These are phyloP conservation scores for Pseudomyrmex sp. DNA, from an alignment of 1,140 invertebrate species.

Conservation along the genomic window DNA sequence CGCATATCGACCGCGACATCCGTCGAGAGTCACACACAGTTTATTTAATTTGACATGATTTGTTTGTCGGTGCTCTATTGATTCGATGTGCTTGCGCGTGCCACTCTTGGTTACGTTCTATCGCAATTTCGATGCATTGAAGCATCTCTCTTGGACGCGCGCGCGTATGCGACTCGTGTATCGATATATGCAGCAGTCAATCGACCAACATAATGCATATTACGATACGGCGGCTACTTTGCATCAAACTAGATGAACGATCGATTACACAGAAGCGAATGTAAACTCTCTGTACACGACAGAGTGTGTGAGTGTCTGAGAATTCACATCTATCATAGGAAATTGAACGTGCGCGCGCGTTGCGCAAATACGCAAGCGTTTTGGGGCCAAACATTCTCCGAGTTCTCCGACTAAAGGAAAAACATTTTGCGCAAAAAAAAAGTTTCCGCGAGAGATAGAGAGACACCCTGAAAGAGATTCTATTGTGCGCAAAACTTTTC, in stretches of 20 bases:
- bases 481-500: neutral
- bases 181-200: constrained; percentile 43
- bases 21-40: neutral
- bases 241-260: constrained; percentile 14
- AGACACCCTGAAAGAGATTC: neutral
- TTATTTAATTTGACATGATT: constrained; percentile 16
- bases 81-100: neutral
- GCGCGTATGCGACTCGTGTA: neutral
- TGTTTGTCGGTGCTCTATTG: neutral
- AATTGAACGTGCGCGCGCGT: neutral
- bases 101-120: constrained; percentile 13
- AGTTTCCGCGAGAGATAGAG: too few species aligned
- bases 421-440: too few species aligned
- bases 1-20: neutral
- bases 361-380: neutral
- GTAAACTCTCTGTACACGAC: neutral
- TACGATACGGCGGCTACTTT: constrained; percentile 21
- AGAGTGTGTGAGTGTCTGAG: neutral
- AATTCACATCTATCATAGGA: neutral
- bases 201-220: constrained; percentile 49
- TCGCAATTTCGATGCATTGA: constrained; percentile 23
- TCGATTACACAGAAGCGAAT: constrained; percentile 25
- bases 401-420: too few species aligned
- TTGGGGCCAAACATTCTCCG: too few species aligned
- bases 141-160: neutral